Evolutionary conservation across 2,888 invertebrate genomes (phyloP).

Genomic region (Hanleya hanleyi): DNA sequence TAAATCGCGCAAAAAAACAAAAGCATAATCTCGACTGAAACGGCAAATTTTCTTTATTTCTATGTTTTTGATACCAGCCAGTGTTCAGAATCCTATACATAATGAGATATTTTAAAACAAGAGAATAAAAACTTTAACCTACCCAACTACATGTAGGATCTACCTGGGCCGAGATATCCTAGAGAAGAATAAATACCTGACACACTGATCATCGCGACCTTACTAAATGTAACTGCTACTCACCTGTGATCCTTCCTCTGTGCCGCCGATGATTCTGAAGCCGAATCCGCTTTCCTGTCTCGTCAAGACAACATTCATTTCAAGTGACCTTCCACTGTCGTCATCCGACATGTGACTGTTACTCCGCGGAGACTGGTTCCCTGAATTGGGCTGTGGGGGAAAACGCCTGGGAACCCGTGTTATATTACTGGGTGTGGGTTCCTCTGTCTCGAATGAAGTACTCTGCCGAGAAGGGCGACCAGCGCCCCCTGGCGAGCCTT

Average conservation of each 20-base stretch:
- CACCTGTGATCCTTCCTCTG: slow-evolving; percentile 96
- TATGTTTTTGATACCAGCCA: too few relatives aligned
- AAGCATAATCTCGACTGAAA: too few relatives aligned
- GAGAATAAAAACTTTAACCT: too few relatives aligned
- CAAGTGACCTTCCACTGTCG: slow-evolving; percentile 71
- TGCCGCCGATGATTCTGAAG: slow-evolving; percentile 97
- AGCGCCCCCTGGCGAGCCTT: slow-evolving; percentile 50
- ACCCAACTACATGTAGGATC: too few relatives aligned
- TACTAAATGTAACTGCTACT: too few relatives aligned
- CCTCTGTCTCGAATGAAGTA: slow-evolving; percentile 79
- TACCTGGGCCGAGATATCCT: too few relatives aligned
- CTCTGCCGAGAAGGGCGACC: slow-evolving; percentile 73
- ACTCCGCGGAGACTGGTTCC: slow-evolving; percentile 39
- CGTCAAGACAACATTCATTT: slow-evolving; percentile 86
- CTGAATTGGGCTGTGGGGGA: slow-evolving; percentile 44
- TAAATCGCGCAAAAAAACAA: too few relatives aligned
- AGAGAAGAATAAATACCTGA: too few relatives aligned
- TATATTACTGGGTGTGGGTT: slow-evolving; percentile 74
- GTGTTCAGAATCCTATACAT: too few relatives aligned
- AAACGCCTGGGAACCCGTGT: slow-evolving; percentile 57
- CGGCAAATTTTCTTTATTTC: too few relatives aligned
- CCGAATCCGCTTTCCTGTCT: slow-evolving; percentile 97
- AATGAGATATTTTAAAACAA: too few relatives aligned
- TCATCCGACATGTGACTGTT: slow-evolving; percentile 34
- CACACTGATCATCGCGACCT: too few relatives aligned